Base-by-base conservation (phyloP, 1,140 invertebrate genomes). In the Lepeophtheirus salmonis region DNA sequence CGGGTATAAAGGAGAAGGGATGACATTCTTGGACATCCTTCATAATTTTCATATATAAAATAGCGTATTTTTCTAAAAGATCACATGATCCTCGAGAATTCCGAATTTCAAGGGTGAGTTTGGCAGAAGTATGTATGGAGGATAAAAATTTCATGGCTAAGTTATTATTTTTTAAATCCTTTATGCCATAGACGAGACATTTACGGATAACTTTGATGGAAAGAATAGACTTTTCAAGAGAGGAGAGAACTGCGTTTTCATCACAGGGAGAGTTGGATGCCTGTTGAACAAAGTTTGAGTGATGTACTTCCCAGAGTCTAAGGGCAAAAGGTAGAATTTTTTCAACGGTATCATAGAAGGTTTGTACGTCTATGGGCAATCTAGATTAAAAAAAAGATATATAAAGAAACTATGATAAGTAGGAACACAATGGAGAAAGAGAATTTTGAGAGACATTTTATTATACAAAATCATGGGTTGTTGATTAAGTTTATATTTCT, bases 201-300 rank as follows among this genome's bases (percentile, higher is more conserved):
- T 89, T 89, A 63, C 86, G 76, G 50, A 95, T 69, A 64, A 90
- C 84, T 69, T 83, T 81, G 49, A 90, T 72, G 48, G 80, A 74
- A 0, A 89, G 72, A 3, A 86, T 73, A 6, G 84, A 83, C 64
- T 84, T 84, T 65, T 89, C 84, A 66, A 91, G 68, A 12, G 68
- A 62, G 18, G 60, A 56, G 6, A 49, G 20, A 18, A 64, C 63
- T 16, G 61, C 66, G 30, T 67, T 69, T 67, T 70, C 21, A 56
- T 64, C 4, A 68, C 69, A 52, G 52, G 2, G 2, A 13, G 52
- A 21, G 14, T 54, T 20, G 23, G 23, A 54, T 14, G 52, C 52
- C 17, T 18, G 17, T 23, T 54, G 17, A 14, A 54, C 23, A 24
- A 54, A 54, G 20, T 21, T 18, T 1, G 52, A 54, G 52, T 54